phyloP scores from a whole-genome alignment of 2,797 vertebrate genomes.

The Eulemur albifrons region DNA sequence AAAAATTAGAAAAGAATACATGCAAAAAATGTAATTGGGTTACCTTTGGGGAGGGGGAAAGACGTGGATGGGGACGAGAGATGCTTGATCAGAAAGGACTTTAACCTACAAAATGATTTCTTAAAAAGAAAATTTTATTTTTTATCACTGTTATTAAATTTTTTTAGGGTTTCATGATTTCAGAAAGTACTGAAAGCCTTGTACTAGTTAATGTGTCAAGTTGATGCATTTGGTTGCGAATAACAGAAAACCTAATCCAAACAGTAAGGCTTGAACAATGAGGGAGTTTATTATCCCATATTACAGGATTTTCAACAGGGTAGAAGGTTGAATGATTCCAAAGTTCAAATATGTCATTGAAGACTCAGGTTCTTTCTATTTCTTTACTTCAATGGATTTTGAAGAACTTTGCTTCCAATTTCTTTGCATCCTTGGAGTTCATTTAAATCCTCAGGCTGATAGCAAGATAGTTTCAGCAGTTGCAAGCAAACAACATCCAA shows the following conservation, averaged over 20 bases:
- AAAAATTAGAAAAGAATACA: background rate
- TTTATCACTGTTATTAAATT: background rate
- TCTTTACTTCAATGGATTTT: background rate
- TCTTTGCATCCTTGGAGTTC: slow-evolving; percentile 4
- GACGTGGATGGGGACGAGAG: background rate
- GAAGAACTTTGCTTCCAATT: background rate
- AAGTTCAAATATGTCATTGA: background rate
- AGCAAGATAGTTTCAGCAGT: background rate
- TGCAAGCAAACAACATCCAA: background rate
- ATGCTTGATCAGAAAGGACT: background rate
- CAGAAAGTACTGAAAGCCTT: background rate
- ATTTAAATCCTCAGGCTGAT: background rate
- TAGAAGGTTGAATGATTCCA: background rate
- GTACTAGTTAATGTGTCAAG: background rate
- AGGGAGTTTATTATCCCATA: background rate
- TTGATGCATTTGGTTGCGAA: background rate
- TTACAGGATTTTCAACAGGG: background rate
- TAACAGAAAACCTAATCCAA: background rate
- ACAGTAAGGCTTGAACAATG: background rate
- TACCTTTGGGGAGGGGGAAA: background rate
- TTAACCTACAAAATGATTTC: background rate
- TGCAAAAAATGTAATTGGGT: background rate
- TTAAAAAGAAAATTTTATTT: background rate
- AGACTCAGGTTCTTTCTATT: background rate
- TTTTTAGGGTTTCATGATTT: background rate